phyloP scores from a whole-genome alignment of 1,140 invertebrate genomes.

The Sminthurides bifidus region DNA sequence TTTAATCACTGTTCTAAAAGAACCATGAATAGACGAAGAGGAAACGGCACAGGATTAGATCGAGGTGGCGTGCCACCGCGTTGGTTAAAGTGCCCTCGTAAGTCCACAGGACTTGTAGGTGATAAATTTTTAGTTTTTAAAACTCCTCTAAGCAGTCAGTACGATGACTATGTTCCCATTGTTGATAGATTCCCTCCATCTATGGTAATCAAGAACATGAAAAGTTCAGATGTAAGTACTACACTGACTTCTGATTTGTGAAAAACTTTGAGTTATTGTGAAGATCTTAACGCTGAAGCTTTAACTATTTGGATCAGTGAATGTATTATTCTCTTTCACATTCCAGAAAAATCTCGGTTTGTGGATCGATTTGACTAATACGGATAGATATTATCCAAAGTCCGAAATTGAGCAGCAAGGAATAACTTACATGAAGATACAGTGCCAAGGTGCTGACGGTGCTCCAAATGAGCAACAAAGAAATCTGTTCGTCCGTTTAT shows the following conservation, averaged over 20 bases:
- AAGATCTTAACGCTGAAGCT: neutral
- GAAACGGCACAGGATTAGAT: neutral
- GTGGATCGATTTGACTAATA: constrained; percentile 95
- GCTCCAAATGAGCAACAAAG: constrained; percentile 65
- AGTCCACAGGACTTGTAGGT: constrained; percentile 57
- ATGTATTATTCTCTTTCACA: constrained; percentile 2
- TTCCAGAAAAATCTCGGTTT: constrained; percentile 70
- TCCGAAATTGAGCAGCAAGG: constrained; percentile 56
- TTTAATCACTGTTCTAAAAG: no score
- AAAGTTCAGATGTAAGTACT: constrained; percentile 52
- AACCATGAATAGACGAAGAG: neutral
- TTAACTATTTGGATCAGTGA: neutral
- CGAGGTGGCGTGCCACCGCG: constrained; percentile 57
- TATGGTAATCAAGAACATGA: constrained; percentile 65
- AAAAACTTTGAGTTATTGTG: neutral
- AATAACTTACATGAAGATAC: constrained; percentile 72
- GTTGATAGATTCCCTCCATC: constrained; percentile 66
- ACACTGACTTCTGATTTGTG: neutral
- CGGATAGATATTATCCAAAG: constrained; percentile 79
- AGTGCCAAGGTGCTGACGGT: constrained; percentile 73
- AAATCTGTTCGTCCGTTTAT: constrained; percentile 60
- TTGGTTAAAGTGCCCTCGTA: constrained; percentile 86
- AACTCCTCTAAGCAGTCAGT: constrained; percentile 67
- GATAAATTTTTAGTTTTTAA: constrained; percentile 85
- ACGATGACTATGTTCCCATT: constrained; percentile 66